Conservation (phyloP, 30 jellyfish, hydroid and myxozoan species). For the Euphysa ruthae region DNA sequence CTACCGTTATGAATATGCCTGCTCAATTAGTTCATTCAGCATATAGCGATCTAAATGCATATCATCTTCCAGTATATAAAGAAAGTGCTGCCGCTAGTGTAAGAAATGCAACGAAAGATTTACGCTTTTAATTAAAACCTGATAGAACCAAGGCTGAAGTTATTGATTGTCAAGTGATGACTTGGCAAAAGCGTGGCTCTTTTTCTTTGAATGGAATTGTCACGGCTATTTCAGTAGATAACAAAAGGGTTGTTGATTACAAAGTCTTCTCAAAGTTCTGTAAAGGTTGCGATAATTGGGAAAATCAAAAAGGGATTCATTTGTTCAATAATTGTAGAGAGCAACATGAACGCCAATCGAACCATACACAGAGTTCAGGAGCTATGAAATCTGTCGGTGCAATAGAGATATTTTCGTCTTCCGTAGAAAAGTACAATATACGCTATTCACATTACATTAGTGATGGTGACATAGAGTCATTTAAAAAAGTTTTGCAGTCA, state of each 20-base stretch:
- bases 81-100: no score
- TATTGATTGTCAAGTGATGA: not conserved
- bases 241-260: no score
- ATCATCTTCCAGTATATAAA: not conserved
- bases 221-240: no score
- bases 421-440: no score
- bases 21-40: not conserved
- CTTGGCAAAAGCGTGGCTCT: no score
- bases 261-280: not conserved
- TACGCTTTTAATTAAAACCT: not conserved
- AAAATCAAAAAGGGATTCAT: not conserved
- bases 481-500: no score
- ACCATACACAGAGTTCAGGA: not conserved
- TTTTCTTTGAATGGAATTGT: no score
- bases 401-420: no score
- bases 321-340: not conserved
- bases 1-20: not conserved
- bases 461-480: no score
- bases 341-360: not conserved
- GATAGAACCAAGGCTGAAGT: not conserved
- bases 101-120: no score
- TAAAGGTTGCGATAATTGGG: not conserved
- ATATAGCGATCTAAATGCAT: not conserved
- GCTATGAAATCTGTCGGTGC: not conserved
- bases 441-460: no score